Percentiles rank a stretch among this genome's conserved stretches.
Conservation (phyloP, 2,797 vertebrate genomes). For the Darevskia mixta region DNA sequence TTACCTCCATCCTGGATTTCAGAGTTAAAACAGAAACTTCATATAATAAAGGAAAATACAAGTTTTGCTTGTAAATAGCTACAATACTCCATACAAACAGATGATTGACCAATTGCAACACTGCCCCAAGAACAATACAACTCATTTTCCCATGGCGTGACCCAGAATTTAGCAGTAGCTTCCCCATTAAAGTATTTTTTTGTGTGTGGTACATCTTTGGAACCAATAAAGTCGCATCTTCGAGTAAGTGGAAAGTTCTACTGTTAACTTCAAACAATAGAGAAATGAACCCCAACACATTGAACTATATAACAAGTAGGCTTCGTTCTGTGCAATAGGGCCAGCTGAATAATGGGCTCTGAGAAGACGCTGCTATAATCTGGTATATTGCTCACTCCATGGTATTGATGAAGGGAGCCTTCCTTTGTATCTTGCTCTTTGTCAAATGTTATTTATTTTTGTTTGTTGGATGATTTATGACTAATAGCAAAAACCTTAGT, state of each 20-base stretch:
- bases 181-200: neutral
- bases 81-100: neutral
- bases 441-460: neutral
- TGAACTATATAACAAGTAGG: neutral
- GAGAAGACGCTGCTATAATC: neutral
- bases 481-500: neutral
- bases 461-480: neutral
- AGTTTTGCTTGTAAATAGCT: too few relatives aligned
- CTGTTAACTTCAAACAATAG: neutral
- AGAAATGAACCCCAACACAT: neutral
- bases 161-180: neutral
- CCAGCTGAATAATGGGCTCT: too few relatives aligned
- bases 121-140: neutral
- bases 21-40: too few relatives aligned
- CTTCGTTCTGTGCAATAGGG: neutral
- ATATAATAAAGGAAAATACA: too few relatives aligned
- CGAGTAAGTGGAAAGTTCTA: conserved; percentile 13
- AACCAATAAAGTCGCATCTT: conserved; percentile 28
- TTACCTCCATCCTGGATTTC: too few relatives aligned
- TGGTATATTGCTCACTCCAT: neutral
- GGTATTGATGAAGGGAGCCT: neutral
- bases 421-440: neutral
- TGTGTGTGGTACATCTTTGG: conserved; percentile 27
- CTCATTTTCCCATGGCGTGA: neutral
- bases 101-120: neutral